Conservation (phyloP, 1,140 invertebrate genomes). For the Orussus abietinus region DNA sequence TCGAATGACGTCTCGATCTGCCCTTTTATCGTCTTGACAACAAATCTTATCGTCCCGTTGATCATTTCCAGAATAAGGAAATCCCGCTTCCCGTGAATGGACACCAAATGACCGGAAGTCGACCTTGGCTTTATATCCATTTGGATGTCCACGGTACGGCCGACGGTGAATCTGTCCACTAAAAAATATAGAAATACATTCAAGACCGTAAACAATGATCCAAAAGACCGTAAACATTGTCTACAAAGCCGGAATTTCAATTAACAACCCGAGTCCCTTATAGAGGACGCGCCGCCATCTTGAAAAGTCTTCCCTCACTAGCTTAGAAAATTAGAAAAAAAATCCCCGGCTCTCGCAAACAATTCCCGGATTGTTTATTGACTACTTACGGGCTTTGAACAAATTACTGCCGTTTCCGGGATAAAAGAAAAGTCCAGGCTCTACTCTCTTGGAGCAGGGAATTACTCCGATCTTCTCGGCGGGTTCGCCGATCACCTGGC, state of each 20-base stretch:
- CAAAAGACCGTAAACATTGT: too few species aligned
- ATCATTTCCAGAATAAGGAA: constrained; percentile 84
- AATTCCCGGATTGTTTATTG: background rate
- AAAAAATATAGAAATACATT: constrained; percentile 16
- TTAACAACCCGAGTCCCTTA: too few species aligned
- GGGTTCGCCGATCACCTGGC: constrained; percentile 60
- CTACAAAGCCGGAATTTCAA: too few species aligned
- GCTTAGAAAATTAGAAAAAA: too few species aligned
- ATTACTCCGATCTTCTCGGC: constrained; percentile 60
- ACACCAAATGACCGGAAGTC: constrained; percentile 74
- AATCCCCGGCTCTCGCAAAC: too few species aligned
- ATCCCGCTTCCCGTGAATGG: constrained; percentile 76
- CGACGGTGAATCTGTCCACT: constrained; percentile 73
- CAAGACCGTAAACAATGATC: too few species aligned
- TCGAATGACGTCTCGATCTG: constrained; percentile 71
- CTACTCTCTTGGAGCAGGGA: constrained; percentile 77
- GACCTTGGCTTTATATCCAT: constrained; percentile 87
- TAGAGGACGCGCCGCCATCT: too few species aligned
- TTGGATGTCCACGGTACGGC: constrained; percentile 71
- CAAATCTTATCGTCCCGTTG: constrained; percentile 77
- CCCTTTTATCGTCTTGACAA: constrained; percentile 81
- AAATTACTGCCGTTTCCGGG: constrained; percentile 63
- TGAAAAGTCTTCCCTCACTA: too few species aligned
- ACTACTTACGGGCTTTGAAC: constrained; percentile 59
- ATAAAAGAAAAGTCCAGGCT: constrained; percentile 87